These are phyloP conservation scores for Lophius americanus DNA, from an alignment of 2,797 vertebrate species.

Conservation along the genomic window DNA sequence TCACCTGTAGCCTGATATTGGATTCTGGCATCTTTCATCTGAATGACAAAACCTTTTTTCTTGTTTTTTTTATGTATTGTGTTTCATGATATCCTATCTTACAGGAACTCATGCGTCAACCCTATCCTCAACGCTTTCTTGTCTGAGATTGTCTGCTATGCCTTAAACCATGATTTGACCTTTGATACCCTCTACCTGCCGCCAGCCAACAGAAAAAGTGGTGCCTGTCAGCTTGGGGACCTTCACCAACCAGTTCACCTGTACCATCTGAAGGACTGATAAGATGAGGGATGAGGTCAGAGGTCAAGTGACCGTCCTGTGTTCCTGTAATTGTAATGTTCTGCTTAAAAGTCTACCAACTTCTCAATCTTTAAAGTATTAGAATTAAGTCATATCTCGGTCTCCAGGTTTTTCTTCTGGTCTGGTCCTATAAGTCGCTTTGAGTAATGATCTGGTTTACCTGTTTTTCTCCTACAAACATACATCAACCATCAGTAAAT, in stretches of 20 bases:
- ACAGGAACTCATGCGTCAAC: constrained; percentile 88
- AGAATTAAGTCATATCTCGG: no score
- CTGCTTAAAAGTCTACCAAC: no score
- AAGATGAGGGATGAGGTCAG: background rate
- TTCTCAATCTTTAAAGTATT: no score
- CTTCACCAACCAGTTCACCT: constrained; percentile 84
- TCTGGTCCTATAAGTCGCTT: no score
- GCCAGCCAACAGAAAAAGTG: constrained; percentile 49
- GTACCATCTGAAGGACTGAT: constrained; percentile 64
- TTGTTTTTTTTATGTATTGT: constrained; percentile 85
- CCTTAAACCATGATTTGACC: constrained; percentile 81
- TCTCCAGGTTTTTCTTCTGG: no score
- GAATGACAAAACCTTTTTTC: constrained; percentile 59
- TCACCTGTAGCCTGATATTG: constrained; percentile 11
- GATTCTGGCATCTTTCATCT: constrained; percentile 86
- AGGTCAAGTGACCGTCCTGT: background rate
- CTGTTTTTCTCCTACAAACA: no score
- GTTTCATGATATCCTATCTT: constrained; percentile 84
- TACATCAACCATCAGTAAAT: no score
- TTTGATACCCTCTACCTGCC: constrained; percentile 63
- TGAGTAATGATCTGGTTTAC: no score
- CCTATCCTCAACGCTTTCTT: constrained; percentile 88
- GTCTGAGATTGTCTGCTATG: constrained; percentile 86
- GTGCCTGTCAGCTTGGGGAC: constrained; percentile 82
- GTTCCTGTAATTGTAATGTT: no score